Evolutionary conservation across 1,140 invertebrate genomes (phyloP).

Genomic region (Scaptomyza graminum): DNA sequence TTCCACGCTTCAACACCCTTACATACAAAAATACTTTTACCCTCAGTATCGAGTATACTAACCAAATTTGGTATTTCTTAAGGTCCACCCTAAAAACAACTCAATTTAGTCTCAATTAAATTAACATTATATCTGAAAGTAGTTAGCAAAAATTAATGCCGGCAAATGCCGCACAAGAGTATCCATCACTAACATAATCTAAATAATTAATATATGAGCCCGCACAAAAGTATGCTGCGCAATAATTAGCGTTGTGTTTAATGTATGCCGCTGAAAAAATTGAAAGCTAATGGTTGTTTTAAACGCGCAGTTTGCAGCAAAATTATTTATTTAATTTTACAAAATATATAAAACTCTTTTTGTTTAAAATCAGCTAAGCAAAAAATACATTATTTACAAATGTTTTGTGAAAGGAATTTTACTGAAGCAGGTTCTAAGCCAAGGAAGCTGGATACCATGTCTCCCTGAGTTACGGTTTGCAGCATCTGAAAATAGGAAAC

Average conservation of each 20-base stretch:
- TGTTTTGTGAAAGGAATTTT: conserved; percentile 12
- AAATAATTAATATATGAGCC: neutral
- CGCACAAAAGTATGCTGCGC: conserved; percentile 5
- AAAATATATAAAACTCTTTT: conserved; percentile 7
- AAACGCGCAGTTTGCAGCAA: neutral
- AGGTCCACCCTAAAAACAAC: too few relatives aligned
- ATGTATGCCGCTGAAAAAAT: neutral
- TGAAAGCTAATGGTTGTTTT: neutral
- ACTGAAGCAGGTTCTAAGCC: neutral
- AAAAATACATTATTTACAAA: neutral
- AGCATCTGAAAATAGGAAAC: conserved; percentile 15
- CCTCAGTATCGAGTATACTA: too few relatives aligned
- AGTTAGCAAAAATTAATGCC: neutral
- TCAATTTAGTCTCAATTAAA: too few relatives aligned
- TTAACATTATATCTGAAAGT: neutral
- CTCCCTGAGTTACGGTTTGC: neutral
- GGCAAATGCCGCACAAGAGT: neutral
- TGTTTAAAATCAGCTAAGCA: neutral
- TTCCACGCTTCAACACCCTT: too few relatives aligned
- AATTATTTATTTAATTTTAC: neutral
- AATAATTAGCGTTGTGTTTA: neutral
- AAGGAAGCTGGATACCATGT: neutral
- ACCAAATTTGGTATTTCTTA: too few relatives aligned
- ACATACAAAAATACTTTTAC: too few relatives aligned
- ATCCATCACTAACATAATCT: neutral